Conservation (phyloP, 1,140 invertebrate genomes). For the Oppia nitens region DNA sequence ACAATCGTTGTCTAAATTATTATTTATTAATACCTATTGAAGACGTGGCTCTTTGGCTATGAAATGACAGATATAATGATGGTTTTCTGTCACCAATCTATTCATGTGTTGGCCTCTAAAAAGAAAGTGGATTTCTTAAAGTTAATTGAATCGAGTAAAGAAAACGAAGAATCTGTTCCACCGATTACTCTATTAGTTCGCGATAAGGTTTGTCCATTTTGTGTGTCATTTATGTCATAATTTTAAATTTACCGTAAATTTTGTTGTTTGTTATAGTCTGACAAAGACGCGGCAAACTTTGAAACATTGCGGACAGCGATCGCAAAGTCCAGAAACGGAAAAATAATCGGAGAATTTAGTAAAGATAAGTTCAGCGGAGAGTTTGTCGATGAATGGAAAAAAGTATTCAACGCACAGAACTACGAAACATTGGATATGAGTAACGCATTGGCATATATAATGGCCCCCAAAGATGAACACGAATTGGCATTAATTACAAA, state of each 20-base stretch:
- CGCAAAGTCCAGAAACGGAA: slow-evolving; percentile 72
- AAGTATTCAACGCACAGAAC: slow-evolving; percentile 47
- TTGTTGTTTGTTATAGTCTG: slow-evolving; percentile 34
- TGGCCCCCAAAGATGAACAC: slow-evolving; percentile 85
- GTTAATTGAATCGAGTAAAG: slow-evolving; percentile 70
- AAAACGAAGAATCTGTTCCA: slow-evolving; percentile 58
- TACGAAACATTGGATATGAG: slow-evolving; percentile 81
- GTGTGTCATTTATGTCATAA: too few relatives aligned
- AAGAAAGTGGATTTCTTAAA: slow-evolving; percentile 95
- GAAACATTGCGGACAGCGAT: slow-evolving; percentile 66
- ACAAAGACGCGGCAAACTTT: slow-evolving; percentile 91
- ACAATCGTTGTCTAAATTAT: slow-evolving; percentile 1
- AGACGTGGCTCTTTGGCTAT: slow-evolving; percentile 95
- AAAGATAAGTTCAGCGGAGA: slow-evolving; percentile 88
- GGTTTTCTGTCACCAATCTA: slow-evolving; percentile 61
- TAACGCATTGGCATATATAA: slow-evolving; percentile 60
- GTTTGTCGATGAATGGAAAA: slow-evolving; percentile 80
- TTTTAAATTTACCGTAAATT: too few relatives aligned
- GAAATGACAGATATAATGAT: slow-evolving; percentile 90
- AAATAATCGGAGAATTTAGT: slow-evolving; percentile 72
- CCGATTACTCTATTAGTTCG: slow-evolving; percentile 68
- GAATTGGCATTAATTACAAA: slow-evolving; percentile 86
- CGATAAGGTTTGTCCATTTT: slow-evolving; percentile 46
- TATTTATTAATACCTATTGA: slow-evolving; percentile 30
- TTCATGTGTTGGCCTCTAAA: slow-evolving; percentile 84